A percentile compares a stretch with the other conserved stretches of the same genome.
Conservation (phyloP, 2,113 vertebrate genomes). For the Festucalex cinctus region DNA sequence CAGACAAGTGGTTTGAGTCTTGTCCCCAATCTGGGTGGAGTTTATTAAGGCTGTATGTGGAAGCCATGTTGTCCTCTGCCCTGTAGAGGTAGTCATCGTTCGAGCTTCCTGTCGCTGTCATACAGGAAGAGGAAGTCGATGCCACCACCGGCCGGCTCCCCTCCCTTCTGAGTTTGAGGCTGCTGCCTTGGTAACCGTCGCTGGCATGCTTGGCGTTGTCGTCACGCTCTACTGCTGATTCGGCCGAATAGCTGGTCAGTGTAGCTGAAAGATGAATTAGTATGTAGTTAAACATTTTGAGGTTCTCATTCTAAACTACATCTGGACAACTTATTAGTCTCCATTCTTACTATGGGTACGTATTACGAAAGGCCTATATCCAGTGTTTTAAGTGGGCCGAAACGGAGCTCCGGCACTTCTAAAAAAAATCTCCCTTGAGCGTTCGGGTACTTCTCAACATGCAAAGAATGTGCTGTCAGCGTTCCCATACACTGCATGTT, state of each 20-base stretch:
- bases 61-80: slow-evolving; percentile 88
- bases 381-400: too few species aligned
- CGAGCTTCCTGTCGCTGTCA: slow-evolving; percentile 40
- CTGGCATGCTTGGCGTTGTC: slow-evolving; percentile 78
- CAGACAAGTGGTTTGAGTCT: slow-evolving; percentile 79
- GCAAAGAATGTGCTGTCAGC: too few species aligned
- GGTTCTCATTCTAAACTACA: not conserved
- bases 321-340: too few species aligned
- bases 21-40: slow-evolving; percentile 84
- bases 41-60: slow-evolving; percentile 95
- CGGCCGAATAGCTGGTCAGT: slow-evolving; percentile 91
- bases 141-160: slow-evolving; percentile 75
- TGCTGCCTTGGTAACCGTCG: slow-evolving; percentile 83
- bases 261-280: slow-evolving; percentile 74
- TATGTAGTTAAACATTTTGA: not conserved
- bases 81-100: slow-evolving; percentile 82
- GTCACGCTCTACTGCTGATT: slow-evolving; percentile 77
- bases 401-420: too few species aligned
- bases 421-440: too few species aligned
- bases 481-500: too few species aligned
- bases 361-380: too few species aligned
- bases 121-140: slow-evolving; percentile 61
- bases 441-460: too few species aligned
- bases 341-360: too few species aligned
- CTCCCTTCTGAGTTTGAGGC: slow-evolving; percentile 82